Evolutionary conservation across 1,140 invertebrate species (phyloP), one percentile per base, ranked within the genome.

Genomic region (Ceratitis capitata): DNA sequence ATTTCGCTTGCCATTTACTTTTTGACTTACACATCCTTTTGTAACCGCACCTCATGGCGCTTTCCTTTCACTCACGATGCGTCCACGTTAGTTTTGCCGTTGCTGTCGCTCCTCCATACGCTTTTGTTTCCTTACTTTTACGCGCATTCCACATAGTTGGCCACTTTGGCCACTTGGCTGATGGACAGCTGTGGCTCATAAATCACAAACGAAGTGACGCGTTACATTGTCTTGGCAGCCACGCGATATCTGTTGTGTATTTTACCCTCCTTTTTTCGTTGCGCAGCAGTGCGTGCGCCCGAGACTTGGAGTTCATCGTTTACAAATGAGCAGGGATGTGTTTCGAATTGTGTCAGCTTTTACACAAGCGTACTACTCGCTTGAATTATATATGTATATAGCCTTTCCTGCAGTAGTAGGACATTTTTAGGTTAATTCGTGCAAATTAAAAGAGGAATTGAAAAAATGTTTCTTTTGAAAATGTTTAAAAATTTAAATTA

Each of bases 151-250:
- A 1, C n/a, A n/a, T n/a, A n/a, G n/a, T n/a, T 61, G 26, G n/a
- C 12, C 26, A n/a, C n/a, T n/a, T 10, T 29, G 26, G 16, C 19
- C n/a, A 61, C 29, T 7, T 78, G 69, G 42, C 69, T 78, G 69
- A 78, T 9, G n/a, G 69, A 78, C 69, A 78, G 69, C 39, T 78
- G 69, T 78, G 23, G 69, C 69, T 78, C 69, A 45, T 78, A 78
- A 78, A 78, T 78, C 69, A 78, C n/a, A 3, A 9, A 14, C 69
- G 32, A 35, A 78, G n/a, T 78, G 69, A 78, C 69, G 69, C 69
- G 39, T 78, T 45, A 78, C 39, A 78, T 47, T 78, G 69, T 78
- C 39, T 78, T 39, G 23, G n/a, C 69, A 26, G 39, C 69, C 39
- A 78, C 69, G 69, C 69, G 69, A 47, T 78, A 19, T 23, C 23